Conservation (phyloP, 1,140 invertebrate genomes). For the Stenopsyche tienmushanensis region DNA sequence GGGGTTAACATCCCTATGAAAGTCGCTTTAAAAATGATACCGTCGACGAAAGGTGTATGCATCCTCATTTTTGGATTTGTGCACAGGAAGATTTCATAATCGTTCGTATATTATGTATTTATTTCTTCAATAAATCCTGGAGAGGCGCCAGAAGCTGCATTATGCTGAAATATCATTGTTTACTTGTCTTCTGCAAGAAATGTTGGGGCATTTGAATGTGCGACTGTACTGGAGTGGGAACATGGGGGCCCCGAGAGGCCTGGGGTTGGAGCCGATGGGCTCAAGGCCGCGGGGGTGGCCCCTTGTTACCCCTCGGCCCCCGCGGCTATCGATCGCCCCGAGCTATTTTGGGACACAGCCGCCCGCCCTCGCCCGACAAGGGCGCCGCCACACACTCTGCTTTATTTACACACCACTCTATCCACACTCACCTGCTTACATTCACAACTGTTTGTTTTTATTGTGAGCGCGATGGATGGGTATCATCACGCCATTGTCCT, state of each 20-base stretch:
- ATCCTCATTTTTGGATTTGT: too few relatives aligned
- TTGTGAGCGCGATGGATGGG: neutral
- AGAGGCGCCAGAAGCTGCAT: too few relatives aligned
- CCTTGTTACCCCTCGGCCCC: neutral
- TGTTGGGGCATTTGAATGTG: neutral
- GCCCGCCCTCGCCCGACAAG: constrained; percentile 23
- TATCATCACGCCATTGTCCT: neutral
- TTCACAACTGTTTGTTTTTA: neutral
- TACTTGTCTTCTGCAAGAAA: neutral
- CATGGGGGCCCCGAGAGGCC: neutral
- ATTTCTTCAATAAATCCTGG: too few relatives aligned
- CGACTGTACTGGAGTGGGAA: constrained; percentile 12
- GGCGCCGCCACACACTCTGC: constrained; percentile 19
- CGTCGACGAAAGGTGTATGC: too few relatives aligned
- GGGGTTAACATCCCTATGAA: too few relatives aligned
- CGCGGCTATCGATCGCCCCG: constrained; percentile 25
- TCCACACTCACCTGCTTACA: neutral
- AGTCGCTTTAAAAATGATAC: too few relatives aligned
- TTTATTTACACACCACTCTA: constrained; percentile 10
- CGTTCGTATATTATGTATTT: too few relatives aligned
- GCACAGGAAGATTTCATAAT: too few relatives aligned
- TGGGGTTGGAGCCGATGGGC: neutral
- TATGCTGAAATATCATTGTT: too few relatives aligned
- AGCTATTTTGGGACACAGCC: constrained; percentile 28
- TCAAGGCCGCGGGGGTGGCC: constrained; percentile 7